These are phyloP conservation scores for Anas georgica DNA, from an alignment of 2,797 vertebrate genomes.

Conservation along the genomic window DNA sequence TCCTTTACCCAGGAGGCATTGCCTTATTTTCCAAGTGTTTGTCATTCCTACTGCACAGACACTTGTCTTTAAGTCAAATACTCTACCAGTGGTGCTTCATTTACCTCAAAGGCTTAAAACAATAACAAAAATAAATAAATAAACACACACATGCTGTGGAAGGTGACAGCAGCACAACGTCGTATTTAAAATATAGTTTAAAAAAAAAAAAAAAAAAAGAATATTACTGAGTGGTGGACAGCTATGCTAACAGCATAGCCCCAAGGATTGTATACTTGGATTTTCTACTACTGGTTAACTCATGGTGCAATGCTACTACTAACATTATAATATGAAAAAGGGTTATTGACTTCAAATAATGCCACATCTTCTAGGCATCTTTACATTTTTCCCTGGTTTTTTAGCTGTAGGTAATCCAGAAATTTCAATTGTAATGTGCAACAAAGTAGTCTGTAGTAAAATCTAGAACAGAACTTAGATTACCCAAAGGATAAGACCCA, in stretches of 20 bases:
- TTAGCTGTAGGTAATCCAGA: background rate
- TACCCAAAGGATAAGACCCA: background rate
- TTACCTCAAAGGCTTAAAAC: constrained; percentile 39
- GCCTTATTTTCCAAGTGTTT: constrained; percentile 60
- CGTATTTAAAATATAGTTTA: constrained; percentile 20
- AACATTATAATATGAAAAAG: background rate
- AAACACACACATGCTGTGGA: background rate
- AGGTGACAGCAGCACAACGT: constrained; percentile 51
- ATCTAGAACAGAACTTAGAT: background rate
- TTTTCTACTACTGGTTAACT: background rate
- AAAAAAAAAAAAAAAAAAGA: background rate
- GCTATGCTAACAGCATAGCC: background rate
- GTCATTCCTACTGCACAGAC: constrained; percentile 56
- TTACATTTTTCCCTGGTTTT: background rate
- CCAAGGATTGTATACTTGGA: background rate
- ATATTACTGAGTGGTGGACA: constrained; percentile 11
- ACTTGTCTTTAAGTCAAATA: constrained; percentile 66
- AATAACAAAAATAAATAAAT: background rate
- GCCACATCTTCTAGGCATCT: background rate
- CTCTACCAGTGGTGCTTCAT: constrained; percentile 50
- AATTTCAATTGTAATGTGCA: background rate
- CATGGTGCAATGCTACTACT: background rate
- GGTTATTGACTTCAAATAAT: background rate
- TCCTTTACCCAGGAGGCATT: constrained; percentile 51
- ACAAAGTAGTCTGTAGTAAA: background rate